Base-by-base conservation (phyloP, 2,113 vertebrate genomes). In the Chlorodrepanis virens region DNA sequence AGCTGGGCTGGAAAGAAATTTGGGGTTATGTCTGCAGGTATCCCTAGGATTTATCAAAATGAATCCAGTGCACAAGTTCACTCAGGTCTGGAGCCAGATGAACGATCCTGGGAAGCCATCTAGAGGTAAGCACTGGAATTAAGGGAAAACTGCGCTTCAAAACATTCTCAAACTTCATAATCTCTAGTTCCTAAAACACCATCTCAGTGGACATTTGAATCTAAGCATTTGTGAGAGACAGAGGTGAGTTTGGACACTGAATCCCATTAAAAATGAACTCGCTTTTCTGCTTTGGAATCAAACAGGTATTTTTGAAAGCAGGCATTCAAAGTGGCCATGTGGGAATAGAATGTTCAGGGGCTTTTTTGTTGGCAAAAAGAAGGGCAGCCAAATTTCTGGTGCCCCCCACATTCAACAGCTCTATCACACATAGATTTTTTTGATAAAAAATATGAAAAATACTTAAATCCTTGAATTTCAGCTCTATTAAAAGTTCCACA, bases 61-160 rank as follows among this genome's bases (percentile, higher is more conserved):
- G 5, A 88, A 76, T 7, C 20, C 80, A 53, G 5, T 11, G 16
- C 49, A 5, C 28, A 2, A 1, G 12, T 24, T 54, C 47, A 28
- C 6, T 3, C 44, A 4, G 50, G 6, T 7, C 68, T 63, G 56
- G 52, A 11, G 9, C 72, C 65, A 33, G 49, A 97, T 96, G 68
- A 71, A 28, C 96, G 94, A 68, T 97, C 96, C 96, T 97, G 44
- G 97, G 96, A 87, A 96, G 97, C 97, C 98, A 54, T 96, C 98
- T 98, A 96, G 98, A 87, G 98, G 97, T 40, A 11, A 13, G 19
- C 12, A 11, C 31, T 5, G 52, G 75, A 88, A 86, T 70, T 42
- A 71, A 54, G 28, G 79, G 50, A 60, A 74, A 75, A 35, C 17
- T 8, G 22, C 15, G 16, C 4, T 10, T 23, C 14, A 50, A 70